Evolutionary conservation across 1,140 invertebrate species (phyloP), one percentile per base, ranked within the genome.

Genomic region (Campodea augens): DNA sequence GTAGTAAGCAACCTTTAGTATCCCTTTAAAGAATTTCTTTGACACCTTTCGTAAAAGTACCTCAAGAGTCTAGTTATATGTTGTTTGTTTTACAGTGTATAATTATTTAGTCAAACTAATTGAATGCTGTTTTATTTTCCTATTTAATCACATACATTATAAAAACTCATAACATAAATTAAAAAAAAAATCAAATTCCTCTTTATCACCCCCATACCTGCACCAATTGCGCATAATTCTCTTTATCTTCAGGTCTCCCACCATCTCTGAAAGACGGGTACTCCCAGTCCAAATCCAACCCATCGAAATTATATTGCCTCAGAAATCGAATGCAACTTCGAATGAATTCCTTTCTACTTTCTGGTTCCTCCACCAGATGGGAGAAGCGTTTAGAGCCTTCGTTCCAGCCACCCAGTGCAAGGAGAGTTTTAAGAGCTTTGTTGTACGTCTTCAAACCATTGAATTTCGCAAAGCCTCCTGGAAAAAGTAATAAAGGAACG

Each of bases 341-440:
- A 18, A 86, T 81, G 52, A 93, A 83, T 55, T 84, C 77, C 57
- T 74, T 74, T 32, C 87, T 65, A 45, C 76, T 67, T 18, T 80
- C 77, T 0, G 72, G 52, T 53, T 77, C 78, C 1, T 80, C 83
- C 0, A 90, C 86, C 67, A 92, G 72, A 7, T 83, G 75, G 0
- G 86, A 90, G 64, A 92, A 89, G 43, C 87, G 72, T 5, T 74
- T 73, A 0, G 87, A 91, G 5, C 87, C 90, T 62, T 93, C 87
- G 59, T 92, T 95, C 90, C 91, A 96, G 1, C 92, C 91, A 10
- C 92, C 92, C 48, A 96, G 86, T 3, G 91, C 89, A 44, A 96
- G 67, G 63, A 96, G 64, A 0, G 85, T 88, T 63, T 93, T 95
- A 49, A 95, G 57, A 42, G 83, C 76, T 53, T 88, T 90, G 65